These are phyloP conservation scores for Sardinella longiceps DNA, from an alignment of 2,797 vertebrate species.

Conservation along the genomic window DNA sequence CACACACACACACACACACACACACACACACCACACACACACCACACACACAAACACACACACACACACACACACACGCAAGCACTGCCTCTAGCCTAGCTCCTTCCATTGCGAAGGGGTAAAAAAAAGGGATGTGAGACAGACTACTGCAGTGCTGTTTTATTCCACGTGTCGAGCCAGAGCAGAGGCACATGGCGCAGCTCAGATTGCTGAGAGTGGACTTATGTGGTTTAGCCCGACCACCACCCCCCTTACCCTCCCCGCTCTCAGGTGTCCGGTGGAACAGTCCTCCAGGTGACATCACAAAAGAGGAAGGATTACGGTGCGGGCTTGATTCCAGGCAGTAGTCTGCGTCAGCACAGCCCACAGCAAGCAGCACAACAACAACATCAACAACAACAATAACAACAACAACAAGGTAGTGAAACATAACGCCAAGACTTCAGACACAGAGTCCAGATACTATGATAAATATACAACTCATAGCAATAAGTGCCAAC, in stretches of 20 bases:
- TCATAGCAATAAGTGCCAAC: not conserved
- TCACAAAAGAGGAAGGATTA: constrained; percentile 12
- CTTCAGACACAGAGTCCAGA: not conserved
- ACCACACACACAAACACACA: not conserved
- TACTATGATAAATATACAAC: not conserved
- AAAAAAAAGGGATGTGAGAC: not conserved
- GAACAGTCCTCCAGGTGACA: not conserved
- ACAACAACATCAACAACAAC: not conserved
- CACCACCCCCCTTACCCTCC: no score
- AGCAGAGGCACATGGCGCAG: not conserved
- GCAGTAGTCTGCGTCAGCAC: not conserved
- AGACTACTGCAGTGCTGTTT: constrained; percentile 13
- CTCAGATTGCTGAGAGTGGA: not conserved
- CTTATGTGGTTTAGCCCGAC: not conserved
- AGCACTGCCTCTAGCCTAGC: not conserved
- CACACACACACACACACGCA: not conserved
- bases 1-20: no score
- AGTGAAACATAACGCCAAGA: not conserved
- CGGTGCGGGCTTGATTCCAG: not conserved
- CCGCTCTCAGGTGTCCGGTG: not conserved
- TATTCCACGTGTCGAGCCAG: not conserved
- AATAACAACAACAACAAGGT: not conserved
- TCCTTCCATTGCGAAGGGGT: not conserved
- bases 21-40: no score
- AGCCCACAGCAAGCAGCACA: not conserved